These are phyloP conservation scores for Gonatopus flavifemur DNA, from an alignment of 1,140 invertebrate genomes.

Conservation along the genomic window DNA sequence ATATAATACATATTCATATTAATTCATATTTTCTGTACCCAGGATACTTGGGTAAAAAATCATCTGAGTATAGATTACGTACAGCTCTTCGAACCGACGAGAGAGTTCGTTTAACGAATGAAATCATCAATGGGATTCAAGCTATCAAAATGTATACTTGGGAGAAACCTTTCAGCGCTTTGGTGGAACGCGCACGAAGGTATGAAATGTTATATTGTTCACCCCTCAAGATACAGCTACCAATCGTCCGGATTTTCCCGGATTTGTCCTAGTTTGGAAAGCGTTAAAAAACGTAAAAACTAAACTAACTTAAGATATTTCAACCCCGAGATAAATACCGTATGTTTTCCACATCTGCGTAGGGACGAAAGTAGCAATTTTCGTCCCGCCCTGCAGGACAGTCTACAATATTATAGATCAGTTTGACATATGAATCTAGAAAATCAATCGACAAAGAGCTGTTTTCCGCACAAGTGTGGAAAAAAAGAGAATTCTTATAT, in stretches of 20 bases:
- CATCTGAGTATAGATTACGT: conserved; percentile 58
- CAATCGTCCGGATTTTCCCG: too few relatives aligned
- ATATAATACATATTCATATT: neutral
- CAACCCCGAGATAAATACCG: too few relatives aligned
- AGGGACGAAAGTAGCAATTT: too few relatives aligned
- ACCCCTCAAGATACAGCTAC: too few relatives aligned
- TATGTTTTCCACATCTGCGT: too few relatives aligned
- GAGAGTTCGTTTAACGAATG: conserved; percentile 81
- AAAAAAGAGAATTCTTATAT: too few relatives aligned
- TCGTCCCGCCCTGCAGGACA: too few relatives aligned
- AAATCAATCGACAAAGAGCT: too few relatives aligned
- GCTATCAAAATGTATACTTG: conserved; percentile 91
- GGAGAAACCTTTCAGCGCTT: conserved; percentile 78
- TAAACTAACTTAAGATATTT: neutral
- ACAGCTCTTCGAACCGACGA: conserved; percentile 76
- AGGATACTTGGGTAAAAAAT: conserved; percentile 72
- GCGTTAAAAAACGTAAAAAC: neutral
- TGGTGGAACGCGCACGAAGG: conserved; percentile 62
- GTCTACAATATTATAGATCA: too few relatives aligned
- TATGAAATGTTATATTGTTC: conserved; percentile 53
- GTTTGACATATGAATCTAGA: too few relatives aligned
- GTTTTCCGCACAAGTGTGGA: too few relatives aligned
- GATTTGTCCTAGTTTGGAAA: neutral
- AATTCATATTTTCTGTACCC: conserved; percentile 19
- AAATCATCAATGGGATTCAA: conserved; percentile 78